Percentiles rank a stretch among this genome's conserved stretches.
These are phyloP conservation scores for Albula goreensis DNA, from an alignment of 2,113 vertebrate genomes.

Conservation along the genomic window DNA sequence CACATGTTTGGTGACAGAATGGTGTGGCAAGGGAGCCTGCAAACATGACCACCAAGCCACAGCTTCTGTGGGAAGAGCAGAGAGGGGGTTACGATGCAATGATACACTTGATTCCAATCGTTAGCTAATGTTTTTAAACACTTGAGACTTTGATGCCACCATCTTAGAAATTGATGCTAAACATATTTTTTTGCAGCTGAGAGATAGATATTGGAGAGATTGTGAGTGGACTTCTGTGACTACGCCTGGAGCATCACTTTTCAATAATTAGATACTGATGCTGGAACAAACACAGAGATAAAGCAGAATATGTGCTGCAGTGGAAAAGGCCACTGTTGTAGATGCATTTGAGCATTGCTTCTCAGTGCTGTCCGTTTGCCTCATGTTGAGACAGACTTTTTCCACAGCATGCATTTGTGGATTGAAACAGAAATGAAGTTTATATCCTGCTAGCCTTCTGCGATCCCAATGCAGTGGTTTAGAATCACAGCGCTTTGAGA, in stretches of 20 bases:
- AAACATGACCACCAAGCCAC: slow-evolving; percentile 24
- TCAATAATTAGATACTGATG: neutral
- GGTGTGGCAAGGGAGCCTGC: neutral
- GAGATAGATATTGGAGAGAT: neutral
- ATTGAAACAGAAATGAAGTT: slow-evolving; percentile 3
- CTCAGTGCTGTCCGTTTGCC: neutral
- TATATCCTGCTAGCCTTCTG: neutral
- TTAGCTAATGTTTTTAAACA: neutral
- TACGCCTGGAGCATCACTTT: neutral
- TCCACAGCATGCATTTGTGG: too few relatives aligned
- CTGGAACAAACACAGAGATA: neutral
- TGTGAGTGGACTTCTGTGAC: neutral
- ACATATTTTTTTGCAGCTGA: neutral
- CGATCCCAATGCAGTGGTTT: slow-evolving; percentile 11
- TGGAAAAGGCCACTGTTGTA: neutral
- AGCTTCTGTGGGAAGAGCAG: neutral
- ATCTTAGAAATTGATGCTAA: neutral
- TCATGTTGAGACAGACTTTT: neutral
- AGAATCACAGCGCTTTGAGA: slow-evolving; percentile 30
- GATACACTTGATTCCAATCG: neutral
- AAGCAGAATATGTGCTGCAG: neutral
- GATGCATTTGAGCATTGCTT: neutral
- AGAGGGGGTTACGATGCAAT: neutral
- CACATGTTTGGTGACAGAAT: slow-evolving; percentile 13
- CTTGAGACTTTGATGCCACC: neutral